A percentile compares a stretch with the other conserved stretches of the same genome.
Evolutionary conservation across 2,888 invertebrate genomes (phyloP).

Genomic region (Dexiosoma caninum): DNA sequence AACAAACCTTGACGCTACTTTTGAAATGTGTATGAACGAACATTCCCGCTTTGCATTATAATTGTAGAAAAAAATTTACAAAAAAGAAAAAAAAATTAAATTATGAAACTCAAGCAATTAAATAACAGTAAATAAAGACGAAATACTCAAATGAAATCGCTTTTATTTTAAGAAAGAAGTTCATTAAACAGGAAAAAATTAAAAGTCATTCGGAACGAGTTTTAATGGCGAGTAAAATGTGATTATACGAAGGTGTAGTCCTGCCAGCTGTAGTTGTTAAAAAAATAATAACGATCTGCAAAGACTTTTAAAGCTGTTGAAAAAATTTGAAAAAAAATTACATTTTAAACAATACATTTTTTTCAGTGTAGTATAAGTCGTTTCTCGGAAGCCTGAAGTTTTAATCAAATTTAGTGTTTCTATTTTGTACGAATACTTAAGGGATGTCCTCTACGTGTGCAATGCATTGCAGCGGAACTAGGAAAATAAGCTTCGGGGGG

Average conservation of each 20-base stretch:
- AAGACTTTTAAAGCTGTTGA: too few species aligned
- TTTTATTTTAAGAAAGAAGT: background rate
- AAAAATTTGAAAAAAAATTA: too few species aligned
- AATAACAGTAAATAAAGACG: slow-evolving; percentile 38
- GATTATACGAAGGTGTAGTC: background rate
- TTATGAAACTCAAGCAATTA: slow-evolving; percentile 49
- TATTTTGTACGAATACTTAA: too few species aligned
- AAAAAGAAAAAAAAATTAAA: background rate
- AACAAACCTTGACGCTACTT: slow-evolving; percentile 54
- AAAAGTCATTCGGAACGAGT: slow-evolving; percentile 9
- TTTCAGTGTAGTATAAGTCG: too few species aligned
- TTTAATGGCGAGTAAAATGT: background rate
- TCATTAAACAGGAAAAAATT: background rate
- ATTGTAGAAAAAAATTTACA: background rate
- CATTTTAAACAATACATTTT: too few species aligned
- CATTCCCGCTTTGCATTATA: slow-evolving; percentile 35
- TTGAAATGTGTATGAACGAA: slow-evolving; percentile 16
- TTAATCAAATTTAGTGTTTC: too few species aligned
- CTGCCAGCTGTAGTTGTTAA: too few species aligned
- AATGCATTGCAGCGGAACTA: too few species aligned
- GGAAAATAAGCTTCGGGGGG: too few species aligned
- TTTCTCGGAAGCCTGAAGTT: too few species aligned
- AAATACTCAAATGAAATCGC: background rate
- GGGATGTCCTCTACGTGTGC: too few species aligned
- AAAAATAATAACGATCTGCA: too few species aligned